Base-by-base conservation (phyloP, 2,113 vertebrate species). In the Elanus axillaris region DNA sequence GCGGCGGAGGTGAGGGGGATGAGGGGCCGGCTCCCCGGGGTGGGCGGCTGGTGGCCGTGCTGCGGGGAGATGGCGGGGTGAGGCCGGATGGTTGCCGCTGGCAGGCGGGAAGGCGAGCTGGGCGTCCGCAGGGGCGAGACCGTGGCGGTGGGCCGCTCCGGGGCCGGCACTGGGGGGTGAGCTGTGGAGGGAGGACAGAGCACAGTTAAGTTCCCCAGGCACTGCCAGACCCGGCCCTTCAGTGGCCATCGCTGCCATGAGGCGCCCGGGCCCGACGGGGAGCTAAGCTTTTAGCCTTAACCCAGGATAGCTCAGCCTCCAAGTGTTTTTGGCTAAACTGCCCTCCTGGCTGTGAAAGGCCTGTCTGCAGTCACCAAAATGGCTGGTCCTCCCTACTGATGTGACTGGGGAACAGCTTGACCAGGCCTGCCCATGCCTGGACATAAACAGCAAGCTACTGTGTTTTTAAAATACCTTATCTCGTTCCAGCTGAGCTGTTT, bases 41-140 rank as follows among this genome's bases (percentile, higher is more conserved):
- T 4, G 16, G 84, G 81, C 1, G 98, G 96, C 80, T 99, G 98
- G 85, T 98, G 98, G 77, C 97, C 71, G 23, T 99, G 98, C 74
- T 99, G 99, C 0, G 98, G 98, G 74, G 99, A 99, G 83, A 98
- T 96, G 96, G 98, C 96, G 4, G 99, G 98, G 72, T 98, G 99
- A 42, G 99, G 98, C 75, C 99, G 98, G 59, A 98, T 98, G 23
- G 98, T 97, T 32, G 98, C 97, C 18, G 98, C 93, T 0, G 98
- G 97, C 94, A 99, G 98, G 91, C 99, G 99, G 26, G 99, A 99
- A 2, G 99, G 99, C 13, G 99, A 99, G 95, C 96, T 98, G 97
- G 99, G 99, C 6, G 98, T 98, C 77, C 99, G 98, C 91, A 99
- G 97, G 3, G 99, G 99, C 0, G 99, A 99, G 42, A 99, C 98